Evolutionary conservation across 2,888 invertebrate genomes (phyloP).

Genomic region (Macrophya annulata): DNA sequence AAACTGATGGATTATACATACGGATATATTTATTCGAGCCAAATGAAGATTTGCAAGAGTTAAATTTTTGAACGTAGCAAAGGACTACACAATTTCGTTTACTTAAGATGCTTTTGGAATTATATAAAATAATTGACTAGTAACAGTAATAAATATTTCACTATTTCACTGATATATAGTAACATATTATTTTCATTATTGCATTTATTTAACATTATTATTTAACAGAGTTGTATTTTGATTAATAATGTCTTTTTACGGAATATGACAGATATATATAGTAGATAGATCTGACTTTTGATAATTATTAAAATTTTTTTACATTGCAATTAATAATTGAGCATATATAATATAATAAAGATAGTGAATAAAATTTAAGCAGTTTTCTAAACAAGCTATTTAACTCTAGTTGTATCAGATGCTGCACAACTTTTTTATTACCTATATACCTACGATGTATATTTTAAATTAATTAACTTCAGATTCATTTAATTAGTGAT

Average conservation of each 20-base stretch:
- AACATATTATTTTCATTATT: slow-evolving; percentile 28
- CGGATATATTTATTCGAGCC: background rate
- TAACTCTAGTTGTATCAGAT: background rate
- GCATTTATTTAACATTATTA: slow-evolving; percentile 39
- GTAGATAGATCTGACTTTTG: background rate
- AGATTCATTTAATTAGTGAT: slow-evolving; percentile 15
- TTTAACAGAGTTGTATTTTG: slow-evolving; percentile 24
- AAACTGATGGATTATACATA: background rate
- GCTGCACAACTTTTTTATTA: background rate
- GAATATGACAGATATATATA: background rate
- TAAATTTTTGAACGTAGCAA: background rate
- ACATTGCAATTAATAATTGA: slow-evolving; percentile 23
- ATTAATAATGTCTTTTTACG: background rate
- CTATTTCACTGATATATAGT: slow-evolving; percentile 8
- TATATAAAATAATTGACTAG: slow-evolving; percentile 15
- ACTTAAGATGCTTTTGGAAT: background rate
- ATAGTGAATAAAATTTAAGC: background rate
- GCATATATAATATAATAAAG: background rate
- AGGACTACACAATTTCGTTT: slow-evolving; percentile 29
- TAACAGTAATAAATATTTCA: slow-evolving; percentile 36
- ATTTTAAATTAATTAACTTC: slow-evolving; percentile 23
- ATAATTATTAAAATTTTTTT: slow-evolving; percentile 15
- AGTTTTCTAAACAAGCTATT: background rate
- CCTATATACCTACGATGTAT: too few relatives aligned
- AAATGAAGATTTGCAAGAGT: background rate